Base-by-base conservation (phyloP, 2,113 vertebrate species). In the Lophotis ruficrista region DNA sequence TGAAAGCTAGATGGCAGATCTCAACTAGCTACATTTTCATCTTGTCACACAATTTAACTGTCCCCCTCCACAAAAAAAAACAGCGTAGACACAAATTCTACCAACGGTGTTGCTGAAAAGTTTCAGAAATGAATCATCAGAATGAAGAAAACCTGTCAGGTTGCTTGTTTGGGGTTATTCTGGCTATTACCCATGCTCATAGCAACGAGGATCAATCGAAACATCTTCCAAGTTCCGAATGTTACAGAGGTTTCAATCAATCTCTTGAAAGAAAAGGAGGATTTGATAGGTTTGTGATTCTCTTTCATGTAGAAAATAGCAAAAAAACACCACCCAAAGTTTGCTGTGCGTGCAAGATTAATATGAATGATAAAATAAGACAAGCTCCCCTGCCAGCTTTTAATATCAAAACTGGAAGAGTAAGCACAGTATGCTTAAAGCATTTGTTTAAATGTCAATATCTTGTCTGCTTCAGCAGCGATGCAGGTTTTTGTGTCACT, bases 401-500 rank as follows among this genome's bases (percentile, higher is more conserved):
- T 91, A 88, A 56, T 83, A 86, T 78, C 81, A 81, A 75, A 92
- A 80, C 62, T 41, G 75, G 81, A 95, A 80, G 78, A 62, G 66
- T 88, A 95, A 95, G 79, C 79, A 90, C 31, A 93, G 69, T 60
- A 79, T 62, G 57, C 83, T 95, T 88, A 83, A 92, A 70, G 30
- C 71, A 90, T 94, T 94, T 97, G 51, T 86, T 94, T 75, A 94
- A 96, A 93, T 64, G 87, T 94, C 96, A 88, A 93, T 95, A 96
- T 48, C 31, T 35, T 92, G 33, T 38, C 82, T 95, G 94, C 75
- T 90, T 90, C 91, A 90, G 60, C 60, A 93, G 64, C 0, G 0
- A 53, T 45, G 82, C 54, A 73, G 71, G 53, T 13, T 90, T 95
- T 83, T 86, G 51, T 95, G 91, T 88, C 91, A 76, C 48, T 87